A percentile compares a stretch with the other conserved stretches of the same genome.
Evolutionary conservation across 2,113 vertebrate species (phyloP).

Genomic region (Cyanoderma ruficeps): DNA sequence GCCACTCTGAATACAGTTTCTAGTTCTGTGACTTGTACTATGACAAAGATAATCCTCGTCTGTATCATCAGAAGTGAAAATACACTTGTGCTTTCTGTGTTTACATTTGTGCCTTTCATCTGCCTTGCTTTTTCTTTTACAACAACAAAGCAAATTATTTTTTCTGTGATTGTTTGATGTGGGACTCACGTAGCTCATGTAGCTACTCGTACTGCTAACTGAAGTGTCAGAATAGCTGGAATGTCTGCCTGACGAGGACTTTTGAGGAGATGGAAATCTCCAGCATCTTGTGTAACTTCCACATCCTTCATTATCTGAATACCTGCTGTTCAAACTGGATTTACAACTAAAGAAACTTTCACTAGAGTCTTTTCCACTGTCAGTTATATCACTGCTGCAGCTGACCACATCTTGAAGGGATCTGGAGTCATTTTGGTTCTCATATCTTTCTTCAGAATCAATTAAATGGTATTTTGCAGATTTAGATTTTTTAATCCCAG

Average conservation of each 20-base stretch:
- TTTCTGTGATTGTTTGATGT: not conserved
- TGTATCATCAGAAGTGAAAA: constrained; percentile 49
- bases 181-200: constrained; percentile 6
- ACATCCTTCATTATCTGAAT: constrained; percentile 59
- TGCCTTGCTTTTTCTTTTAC: constrained; percentile 51
- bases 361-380: constrained; percentile 40
- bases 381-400: constrained; percentile 39
- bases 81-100: constrained; percentile 68
- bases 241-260: constrained; percentile 45
- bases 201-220: constrained; percentile 13
- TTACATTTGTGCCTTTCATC: constrained; percentile 65
- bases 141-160: constrained; percentile 40
- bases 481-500: constrained; percentile 70
- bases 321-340: constrained; percentile 4
- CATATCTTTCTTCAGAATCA: constrained; percentile 45
- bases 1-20: constrained; percentile 25
- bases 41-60: not conserved
- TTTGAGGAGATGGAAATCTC: constrained; percentile 53
- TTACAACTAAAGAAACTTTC: constrained; percentile 43
- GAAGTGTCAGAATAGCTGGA: constrained; percentile 58
- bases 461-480: constrained; percentile 20
- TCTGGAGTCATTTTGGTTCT: constrained; percentile 31
- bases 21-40: constrained; percentile 30
- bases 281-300: constrained; percentile 21
- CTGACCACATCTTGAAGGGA: constrained; percentile 18